Conservation (phyloP, 2,113 vertebrate species). For the Perccottus glenii region DNA sequence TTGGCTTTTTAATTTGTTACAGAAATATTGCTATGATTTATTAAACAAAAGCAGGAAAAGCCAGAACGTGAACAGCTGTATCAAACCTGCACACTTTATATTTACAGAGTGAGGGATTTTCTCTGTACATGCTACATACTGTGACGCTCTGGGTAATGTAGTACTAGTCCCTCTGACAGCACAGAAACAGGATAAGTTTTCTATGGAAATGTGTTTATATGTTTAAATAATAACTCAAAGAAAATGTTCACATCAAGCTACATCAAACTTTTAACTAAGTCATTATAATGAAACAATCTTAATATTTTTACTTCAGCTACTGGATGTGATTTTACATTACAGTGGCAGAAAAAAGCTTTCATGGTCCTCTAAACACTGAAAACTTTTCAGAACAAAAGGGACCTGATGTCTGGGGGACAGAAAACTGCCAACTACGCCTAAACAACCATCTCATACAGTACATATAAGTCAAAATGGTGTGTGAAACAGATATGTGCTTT, state of each 20-base stretch:
- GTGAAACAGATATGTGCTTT: conserved; percentile 65
- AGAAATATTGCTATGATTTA: conserved; percentile 77
- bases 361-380: neutral
- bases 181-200: conserved; percentile 33
- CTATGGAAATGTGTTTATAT: conserved; percentile 3
- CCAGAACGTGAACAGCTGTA: conserved; percentile 69
- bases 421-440: conserved; percentile 15
- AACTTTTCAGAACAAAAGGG: conserved; percentile 10
- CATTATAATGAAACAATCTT: too few species aligned
- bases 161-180: conserved; percentile 44
- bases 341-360: conserved; percentile 1
- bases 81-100: conserved; percentile 72
- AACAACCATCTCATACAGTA: conserved; percentile 53
- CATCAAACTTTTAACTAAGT: too few species aligned
- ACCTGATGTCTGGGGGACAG: conserved; percentile 31
- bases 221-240: too few species aligned
- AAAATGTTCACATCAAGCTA: too few species aligned
- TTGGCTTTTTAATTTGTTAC: conserved; percentile 70
- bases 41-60: conserved; percentile 57
- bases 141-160: conserved; percentile 60
- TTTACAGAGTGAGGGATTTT: conserved; percentile 65
- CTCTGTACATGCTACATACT: conserved; percentile 78
- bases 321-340: too few species aligned
- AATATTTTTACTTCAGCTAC: too few species aligned
- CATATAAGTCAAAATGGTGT: conserved; percentile 40